Base-by-base conservation (phyloP, 2,797 vertebrate species). In the Cyprinella venusta region DNA sequence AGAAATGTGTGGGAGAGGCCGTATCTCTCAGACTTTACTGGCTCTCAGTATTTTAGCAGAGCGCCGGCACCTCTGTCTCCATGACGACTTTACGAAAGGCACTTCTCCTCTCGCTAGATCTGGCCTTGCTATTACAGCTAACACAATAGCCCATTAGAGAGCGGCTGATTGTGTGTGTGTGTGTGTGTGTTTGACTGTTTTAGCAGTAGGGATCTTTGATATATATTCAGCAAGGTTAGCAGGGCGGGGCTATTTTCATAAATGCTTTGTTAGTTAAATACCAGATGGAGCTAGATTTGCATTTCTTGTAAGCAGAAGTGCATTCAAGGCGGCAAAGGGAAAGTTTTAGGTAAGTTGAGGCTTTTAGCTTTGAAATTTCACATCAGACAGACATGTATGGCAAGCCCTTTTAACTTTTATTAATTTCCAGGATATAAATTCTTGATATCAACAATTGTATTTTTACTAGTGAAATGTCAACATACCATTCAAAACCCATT, bases 61-160 rank as follows among this genome's bases (percentile, higher is more conserved):
- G 61, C 74, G 80, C 79, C 54, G 59, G 33, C 67, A 63, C 63
- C 78, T 83, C 77, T 48, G 87, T 88, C 87, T 88, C 87, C 85
- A 86, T 88, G 85, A 84, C 63, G 85, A 86, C 85, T 85, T 86
- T 83, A 80, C 70, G 77, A 21, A 72, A 85, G 75, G 65, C 84
- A 85, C 65, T 89, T 87, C 81, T 83, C 81, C 81, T 42, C 82
- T 86, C 84, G 87, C 90, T 86, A 82, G 85, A 85, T 89, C 89
- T 90, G 85, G 88, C 88, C 90, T 88, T 83, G 85, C 80, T 83
- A 86, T 89, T 84, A 84, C 87, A 89, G 83, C 87, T 86, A 88
- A 90, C 83, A 89, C 82, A 88, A 79, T 88, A 83, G 89, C 85
- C 89, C 88, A 88, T 93, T 91, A 91, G 85, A 84, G 89, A 87